A percentile compares a stretch with the other conserved stretches of the same genome.
Evolutionary conservation across 2,113 vertebrate species (phyloP).

Genomic region (Hemiscyllium ocellatum): DNA sequence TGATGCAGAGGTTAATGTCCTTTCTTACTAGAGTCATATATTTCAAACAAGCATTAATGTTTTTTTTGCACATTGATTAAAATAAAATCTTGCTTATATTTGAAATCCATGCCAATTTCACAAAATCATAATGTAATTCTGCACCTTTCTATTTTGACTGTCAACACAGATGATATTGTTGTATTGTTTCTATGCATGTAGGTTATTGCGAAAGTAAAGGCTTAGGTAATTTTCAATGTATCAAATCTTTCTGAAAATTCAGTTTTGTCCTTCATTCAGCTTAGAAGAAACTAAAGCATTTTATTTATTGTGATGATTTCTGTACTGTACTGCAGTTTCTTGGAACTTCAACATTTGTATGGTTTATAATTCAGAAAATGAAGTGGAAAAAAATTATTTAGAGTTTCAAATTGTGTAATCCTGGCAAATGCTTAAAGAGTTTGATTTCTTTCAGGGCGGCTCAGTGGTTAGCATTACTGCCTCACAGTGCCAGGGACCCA

Average conservation of each 20-base stretch:
- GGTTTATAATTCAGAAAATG: not conserved
- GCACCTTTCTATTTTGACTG: constrained; percentile 54
- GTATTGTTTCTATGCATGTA: constrained; percentile 48
- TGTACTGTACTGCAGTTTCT: not conserved
- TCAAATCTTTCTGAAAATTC: not conserved
- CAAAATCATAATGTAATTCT: not conserved
- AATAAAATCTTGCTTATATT: not conserved
- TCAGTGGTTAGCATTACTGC: no score
- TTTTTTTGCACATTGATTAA: not conserved
- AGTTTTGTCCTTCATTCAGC: constrained; percentile 44
- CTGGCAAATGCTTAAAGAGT: not conserved
- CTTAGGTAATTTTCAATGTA: not conserved
- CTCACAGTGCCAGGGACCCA: no score
- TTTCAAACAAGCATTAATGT: not conserved
- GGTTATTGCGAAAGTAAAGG: constrained; percentile 49
- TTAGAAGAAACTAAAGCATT: constrained; percentile 50
- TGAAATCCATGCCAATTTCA: constrained; percentile 19
- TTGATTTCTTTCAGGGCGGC: not conserved
- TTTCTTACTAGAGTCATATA: not conserved
- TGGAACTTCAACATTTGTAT: not conserved
- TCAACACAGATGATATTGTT: constrained; percentile 51
- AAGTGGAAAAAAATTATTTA: not conserved
- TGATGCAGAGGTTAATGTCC: not conserved
- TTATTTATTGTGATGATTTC: constrained; percentile 48
- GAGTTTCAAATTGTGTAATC: not conserved